Base-by-base conservation (phyloP, 2,113 vertebrate species). In the Sinocyclocheilus anophthalmus region DNA sequence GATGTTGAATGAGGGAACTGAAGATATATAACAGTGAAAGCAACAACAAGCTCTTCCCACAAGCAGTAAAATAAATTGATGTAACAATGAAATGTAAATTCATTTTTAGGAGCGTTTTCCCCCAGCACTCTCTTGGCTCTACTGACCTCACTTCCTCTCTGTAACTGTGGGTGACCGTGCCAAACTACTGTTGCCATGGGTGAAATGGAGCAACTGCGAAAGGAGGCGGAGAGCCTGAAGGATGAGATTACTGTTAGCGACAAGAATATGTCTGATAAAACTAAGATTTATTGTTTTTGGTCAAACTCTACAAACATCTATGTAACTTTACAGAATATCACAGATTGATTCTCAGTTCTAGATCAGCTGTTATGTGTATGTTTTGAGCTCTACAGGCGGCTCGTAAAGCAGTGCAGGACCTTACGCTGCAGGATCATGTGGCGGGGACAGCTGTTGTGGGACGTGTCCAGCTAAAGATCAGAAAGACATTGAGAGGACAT, bases 151-250 rank as follows among this genome's bases (percentile, higher is more conserved):
- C 76, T 88, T 83, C 86, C 88, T 76, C 89, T 89, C 84, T 76
- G 57, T 85, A 76, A 90, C 83, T 57, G 45, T 69, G 87, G 87
- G 91, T 92, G 91, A 92, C 87, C 45, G 88, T 79, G 85, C 87
- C 89, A 91, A 76, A 87, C 86, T 86, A 87, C 88, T 89, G 91
- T 88, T 86, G 33, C 92, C 93, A 98, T 99, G 98, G 97, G 96
- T 92, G 98, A 99, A 94, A 96, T 99, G 92, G 98, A 97, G 73
- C 93, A 99, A 93, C 91, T 99, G 93, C 94, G 96, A 92, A 97
- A 99, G 92, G 98, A 99, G 91, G 96, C 96, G 2, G 97, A 99
- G 86, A 95, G 92, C 90, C 95, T 99, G 90, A 99, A 99, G 95
- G 97, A 97, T 85, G 96, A 99, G 92, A 99, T 99, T 88, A 95